Evolutionary conservation across 2,888 invertebrate species (phyloP), one percentile per base, ranked within the genome.

Genomic region (Amiota minor): DNA sequence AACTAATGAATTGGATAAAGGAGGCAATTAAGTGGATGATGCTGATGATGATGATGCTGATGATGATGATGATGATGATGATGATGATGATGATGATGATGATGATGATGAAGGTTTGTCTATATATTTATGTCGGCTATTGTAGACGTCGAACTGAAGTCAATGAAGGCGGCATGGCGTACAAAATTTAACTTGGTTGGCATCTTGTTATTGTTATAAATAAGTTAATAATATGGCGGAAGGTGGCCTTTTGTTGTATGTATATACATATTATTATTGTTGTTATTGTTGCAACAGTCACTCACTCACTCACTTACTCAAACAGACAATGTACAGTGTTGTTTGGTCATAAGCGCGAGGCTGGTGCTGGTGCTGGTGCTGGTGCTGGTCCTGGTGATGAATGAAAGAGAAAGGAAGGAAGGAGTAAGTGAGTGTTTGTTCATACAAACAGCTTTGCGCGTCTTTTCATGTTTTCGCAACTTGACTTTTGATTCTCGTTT

Each of bases 151-250:
- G 12, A 62, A 14, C 8, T 45, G 45, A 62, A 62, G 14, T 62
- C 45, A 62, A 62, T 35, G 35, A 35, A 35, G 35, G 35, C 35
- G 35, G 35, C 35, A 35, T 8, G 35, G 35, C 6, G 2, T 35
- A 35, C 35, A 35, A 35, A 35, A 35, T 35, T 35, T 35, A 35
- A 35, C 35, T 35, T 35, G 35, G 35, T 45, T 62, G 62, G 62
- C 35, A 62, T 82, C 83, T 86, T 82, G 85, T 86, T 86, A 86
- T 85, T 84, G 88, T 89, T 89, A 88, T 89, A 89, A 89, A 89
- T 89, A 89, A 89, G 89, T 89, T 89, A 89, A 89, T 89, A 89
- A 89, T 84, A 89, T 88, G 88, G 89, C 89, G 89, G 89, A 88
- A 88, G 87, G 86, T 83, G 81, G 85, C 83, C 87, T 87, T 88